phyloP scores from a whole-genome alignment of 2,113 vertebrate genomes.

The Corydoras maculifer region DNA sequence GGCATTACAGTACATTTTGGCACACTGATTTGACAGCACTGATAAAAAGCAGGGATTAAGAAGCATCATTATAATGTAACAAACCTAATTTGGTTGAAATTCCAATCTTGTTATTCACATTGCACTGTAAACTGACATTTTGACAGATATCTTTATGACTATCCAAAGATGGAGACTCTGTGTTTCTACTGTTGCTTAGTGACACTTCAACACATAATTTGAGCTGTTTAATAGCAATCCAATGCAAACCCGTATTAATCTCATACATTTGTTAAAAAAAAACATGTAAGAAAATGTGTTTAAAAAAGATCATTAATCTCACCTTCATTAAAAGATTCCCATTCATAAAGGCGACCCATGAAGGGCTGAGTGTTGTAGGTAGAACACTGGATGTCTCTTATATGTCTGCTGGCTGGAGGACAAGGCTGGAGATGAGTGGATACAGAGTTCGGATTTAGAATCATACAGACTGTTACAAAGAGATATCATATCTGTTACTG shows the following conservation, averaged over 20 bases:
- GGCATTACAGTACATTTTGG: constrained; percentile 14
- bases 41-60: constrained; percentile 8
- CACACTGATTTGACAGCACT: too few relatives aligned
- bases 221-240: not conserved
- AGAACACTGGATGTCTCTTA: constrained; percentile 84
- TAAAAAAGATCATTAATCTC: constrained; percentile 41
- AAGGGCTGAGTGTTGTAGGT: constrained; percentile 90
- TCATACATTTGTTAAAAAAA: too few relatives aligned
- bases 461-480: not conserved
- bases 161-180: constrained; percentile 25
- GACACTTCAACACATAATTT: constrained; percentile 33
- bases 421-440: constrained; percentile 68
- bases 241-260: constrained; percentile 4
- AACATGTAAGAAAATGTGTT: not conserved
- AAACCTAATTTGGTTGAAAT: constrained; percentile 15
- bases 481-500: too few relatives aligned
- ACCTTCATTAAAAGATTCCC: constrained; percentile 96
- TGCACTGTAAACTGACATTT: constrained; percentile 5
- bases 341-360: constrained; percentile 92
- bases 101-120: constrained; percentile 1
- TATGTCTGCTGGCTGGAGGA: constrained; percentile 75
- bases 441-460: not conserved
- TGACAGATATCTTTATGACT: constrained; percentile 45
- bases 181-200: constrained; percentile 52
- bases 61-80: not conserved